Evolutionary conservation across 2,797 vertebrate genomes (phyloP).

Genomic region (Schizopygopsis malacanthus): DNA sequence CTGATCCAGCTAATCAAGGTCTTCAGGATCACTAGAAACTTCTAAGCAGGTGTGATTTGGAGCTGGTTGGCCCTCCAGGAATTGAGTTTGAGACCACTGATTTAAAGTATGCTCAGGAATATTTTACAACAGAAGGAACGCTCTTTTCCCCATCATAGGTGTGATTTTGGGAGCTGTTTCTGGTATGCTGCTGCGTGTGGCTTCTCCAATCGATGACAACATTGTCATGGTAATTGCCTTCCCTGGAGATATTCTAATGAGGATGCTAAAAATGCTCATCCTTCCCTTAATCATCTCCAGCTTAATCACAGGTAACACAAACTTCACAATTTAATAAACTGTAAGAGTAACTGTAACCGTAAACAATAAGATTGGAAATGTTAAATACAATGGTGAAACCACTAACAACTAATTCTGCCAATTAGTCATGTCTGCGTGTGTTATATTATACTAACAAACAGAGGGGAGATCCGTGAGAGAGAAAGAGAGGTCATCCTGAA

Average conservation of each 20-base stretch:
- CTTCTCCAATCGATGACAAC: constrained; percentile 91
- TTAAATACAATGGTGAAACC: neutral
- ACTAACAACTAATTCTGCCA: neutral
- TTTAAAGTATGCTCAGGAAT: neutral
- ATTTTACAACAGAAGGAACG: neutral
- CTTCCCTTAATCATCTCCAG: constrained; percentile 98
- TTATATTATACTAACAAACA: neutral
- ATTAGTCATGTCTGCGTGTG: neutral
- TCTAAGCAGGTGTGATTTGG: too few species aligned
- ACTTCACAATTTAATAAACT: neutral
- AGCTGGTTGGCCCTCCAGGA: too few species aligned
- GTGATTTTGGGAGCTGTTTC: constrained; percentile 91
- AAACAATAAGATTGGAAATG: neutral
- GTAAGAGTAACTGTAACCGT: too few species aligned
- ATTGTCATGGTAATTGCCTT: constrained; percentile 97
- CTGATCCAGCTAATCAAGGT: too few species aligned
- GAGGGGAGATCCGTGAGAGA: too few species aligned
- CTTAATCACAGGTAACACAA: constrained; percentile 92
- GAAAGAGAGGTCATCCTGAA: neutral
- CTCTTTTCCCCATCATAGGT: constrained; percentile 75
- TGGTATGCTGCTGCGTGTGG: constrained; percentile 89
- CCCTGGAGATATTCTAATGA: constrained; percentile 98
- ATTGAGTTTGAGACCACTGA: too few species aligned
- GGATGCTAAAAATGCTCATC: constrained; percentile 99
- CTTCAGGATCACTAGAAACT: too few species aligned